Evolutionary conservation across 2,888 invertebrate genomes (phyloP).

Genomic region (Volucella bombylans): DNA sequence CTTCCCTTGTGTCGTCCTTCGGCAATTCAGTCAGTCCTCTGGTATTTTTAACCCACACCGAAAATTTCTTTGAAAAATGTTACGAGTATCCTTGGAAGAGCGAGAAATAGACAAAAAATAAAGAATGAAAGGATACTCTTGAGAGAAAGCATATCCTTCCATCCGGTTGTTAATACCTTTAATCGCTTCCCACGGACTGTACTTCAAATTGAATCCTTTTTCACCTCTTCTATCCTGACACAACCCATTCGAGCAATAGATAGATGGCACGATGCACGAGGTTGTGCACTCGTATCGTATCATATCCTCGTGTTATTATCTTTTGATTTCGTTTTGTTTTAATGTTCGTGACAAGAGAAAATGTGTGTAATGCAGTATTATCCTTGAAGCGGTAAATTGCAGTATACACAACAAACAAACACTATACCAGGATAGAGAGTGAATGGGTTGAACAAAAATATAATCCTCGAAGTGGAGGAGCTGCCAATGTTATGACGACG

Average conservation of each 20-base stretch:
- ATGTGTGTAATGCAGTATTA: conserved; percentile 61
- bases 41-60: too few relatives aligned
- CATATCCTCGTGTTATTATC: conserved; percentile 52
- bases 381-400: conserved; percentile 72
- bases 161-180: conserved; percentile 60
- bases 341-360: conserved; percentile 59
- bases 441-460: neutral
- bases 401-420: conserved; percentile 56
- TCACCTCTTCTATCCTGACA: neutral
- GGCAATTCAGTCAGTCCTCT: neutral
- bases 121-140: conserved; percentile 38
- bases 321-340: conserved; percentile 67
- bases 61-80: conserved; percentile 25
- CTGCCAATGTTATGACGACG: conserved; percentile 49
- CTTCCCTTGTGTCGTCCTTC: conserved; percentile 14
- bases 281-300: neutral
- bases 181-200: conserved; percentile 62
- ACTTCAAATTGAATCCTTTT: conserved; percentile 56
- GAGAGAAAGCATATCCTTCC: conserved; percentile 38
- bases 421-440: conserved; percentile 23
- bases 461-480: conserved; percentile 52
- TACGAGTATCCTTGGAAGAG: conserved; percentile 23
- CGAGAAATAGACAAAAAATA: neutral
- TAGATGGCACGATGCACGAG: neutral
- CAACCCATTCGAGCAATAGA: neutral